Conservation (phyloP, 2,888 invertebrate genomes). For the Plagodis dolabraria region DNA sequence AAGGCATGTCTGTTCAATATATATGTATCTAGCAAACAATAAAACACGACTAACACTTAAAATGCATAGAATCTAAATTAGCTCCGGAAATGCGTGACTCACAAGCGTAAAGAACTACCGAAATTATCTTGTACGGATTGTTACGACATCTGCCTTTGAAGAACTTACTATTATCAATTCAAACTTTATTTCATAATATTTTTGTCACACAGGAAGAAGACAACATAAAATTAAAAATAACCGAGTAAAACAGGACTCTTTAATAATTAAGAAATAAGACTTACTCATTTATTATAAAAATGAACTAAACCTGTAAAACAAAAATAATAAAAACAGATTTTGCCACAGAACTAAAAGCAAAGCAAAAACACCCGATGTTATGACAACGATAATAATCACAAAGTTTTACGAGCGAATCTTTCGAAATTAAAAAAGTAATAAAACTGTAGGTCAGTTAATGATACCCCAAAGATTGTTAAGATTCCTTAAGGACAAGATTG, state of each 20-base stretch:
- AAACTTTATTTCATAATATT: not conserved
- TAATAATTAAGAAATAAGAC: too few species aligned
- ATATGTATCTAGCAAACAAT: constrained; percentile 9
- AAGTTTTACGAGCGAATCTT: constrained; percentile 20
- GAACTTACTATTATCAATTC: too few species aligned
- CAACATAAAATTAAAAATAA: too few species aligned
- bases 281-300: too few species aligned
- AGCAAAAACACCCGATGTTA: constrained; percentile 11
- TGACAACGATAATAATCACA: constrained; percentile 15
- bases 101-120: constrained; percentile 26
- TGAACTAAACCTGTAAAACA: not conserved
- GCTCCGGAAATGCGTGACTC: constrained; percentile 27
- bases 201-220: too few species aligned
- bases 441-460: constrained; percentile 14
- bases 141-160: not conserved
- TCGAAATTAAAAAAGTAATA: constrained; percentile 26
- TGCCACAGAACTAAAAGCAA: constrained; percentile 13
- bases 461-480: constrained; percentile 31
- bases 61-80: constrained; percentile 29
- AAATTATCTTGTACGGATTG: constrained; percentile 1
- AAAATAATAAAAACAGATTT: constrained; percentile 1
- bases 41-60: constrained; percentile 22
- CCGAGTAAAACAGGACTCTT: too few species aligned
- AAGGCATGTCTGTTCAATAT: constrained; percentile 5
- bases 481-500: constrained; percentile 47